Conservation (phyloP, 2,797 vertebrate genomes). For the Tragelaphus oryx region DNA sequence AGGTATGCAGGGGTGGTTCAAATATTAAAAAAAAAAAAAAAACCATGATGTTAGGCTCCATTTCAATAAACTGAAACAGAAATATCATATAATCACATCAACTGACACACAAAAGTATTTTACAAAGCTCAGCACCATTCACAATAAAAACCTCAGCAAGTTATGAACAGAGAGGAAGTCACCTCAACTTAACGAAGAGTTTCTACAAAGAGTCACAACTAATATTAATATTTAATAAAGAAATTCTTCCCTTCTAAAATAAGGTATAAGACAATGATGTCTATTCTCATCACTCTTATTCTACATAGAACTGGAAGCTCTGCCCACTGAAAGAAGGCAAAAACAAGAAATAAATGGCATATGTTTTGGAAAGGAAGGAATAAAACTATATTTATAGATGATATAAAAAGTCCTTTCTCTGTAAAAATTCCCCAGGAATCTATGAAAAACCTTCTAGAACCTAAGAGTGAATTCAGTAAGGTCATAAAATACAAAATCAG, state of each 20-base stretch:
- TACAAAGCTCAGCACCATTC: not conserved
- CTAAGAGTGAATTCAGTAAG: not conserved
- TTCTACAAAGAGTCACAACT: not conserved
- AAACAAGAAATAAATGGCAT: not conserved
- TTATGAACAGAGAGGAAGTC: not conserved
- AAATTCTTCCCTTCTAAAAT: not conserved
- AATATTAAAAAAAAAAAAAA: no score
- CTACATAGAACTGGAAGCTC: not conserved
- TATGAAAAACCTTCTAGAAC: not conserved
- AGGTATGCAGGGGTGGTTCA: no score
- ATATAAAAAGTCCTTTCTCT: not conserved
- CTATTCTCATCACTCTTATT: not conserved
- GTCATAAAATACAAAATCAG: not conserved
- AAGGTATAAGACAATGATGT: not conserved
- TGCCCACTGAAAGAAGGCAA: not conserved
- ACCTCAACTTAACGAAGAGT: not conserved
- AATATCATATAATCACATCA: not conserved
- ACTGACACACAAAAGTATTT: not conserved
- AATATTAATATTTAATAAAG: not conserved
- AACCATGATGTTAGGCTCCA: not conserved
- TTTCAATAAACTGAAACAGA: not conserved
- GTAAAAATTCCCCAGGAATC: not conserved
- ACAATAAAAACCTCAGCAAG: not conserved
- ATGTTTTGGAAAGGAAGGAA: not conserved
- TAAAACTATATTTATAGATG: not conserved